A percentile compares a stretch with the other conserved stretches of the same genome.
Evolutionary conservation across 1,140 invertebrate species (phyloP).

Genomic region (Popillia japonica): DNA sequence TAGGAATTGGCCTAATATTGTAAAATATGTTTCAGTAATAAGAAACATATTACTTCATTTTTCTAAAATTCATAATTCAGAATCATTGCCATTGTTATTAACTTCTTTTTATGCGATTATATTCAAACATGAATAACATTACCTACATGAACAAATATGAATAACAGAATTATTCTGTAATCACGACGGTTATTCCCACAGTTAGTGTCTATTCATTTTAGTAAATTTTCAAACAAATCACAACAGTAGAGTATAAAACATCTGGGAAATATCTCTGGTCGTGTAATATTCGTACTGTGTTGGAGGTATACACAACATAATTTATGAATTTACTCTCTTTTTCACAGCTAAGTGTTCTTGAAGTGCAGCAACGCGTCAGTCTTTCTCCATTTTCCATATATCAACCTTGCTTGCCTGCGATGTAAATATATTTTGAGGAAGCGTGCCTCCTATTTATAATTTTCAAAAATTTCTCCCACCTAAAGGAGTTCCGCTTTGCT

Average conservation of each 20-base stretch:
- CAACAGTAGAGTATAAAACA: neutral
- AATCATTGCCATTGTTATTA: too few species aligned
- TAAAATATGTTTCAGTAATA: too few species aligned
- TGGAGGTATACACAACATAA: neutral
- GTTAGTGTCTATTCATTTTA: neutral
- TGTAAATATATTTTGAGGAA: slow-evolving; percentile 3
- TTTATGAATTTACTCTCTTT: slow-evolving; percentile 18
- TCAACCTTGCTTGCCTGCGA: neutral
- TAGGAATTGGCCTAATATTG: too few species aligned
- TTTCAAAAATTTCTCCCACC: slow-evolving; percentile 15
- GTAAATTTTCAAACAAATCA: neutral
- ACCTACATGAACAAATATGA: too few species aligned
- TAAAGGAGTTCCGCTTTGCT: neutral
- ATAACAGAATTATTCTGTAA: too few species aligned
- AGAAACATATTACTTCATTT: too few species aligned
- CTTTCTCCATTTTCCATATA: neutral
- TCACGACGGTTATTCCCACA: neutral
- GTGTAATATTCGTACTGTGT: neutral
- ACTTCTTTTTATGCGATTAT: too few species aligned
- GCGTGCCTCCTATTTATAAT: slow-evolving; percentile 10
- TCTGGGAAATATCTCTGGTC: neutral
- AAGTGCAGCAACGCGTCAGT: slow-evolving; percentile 9
- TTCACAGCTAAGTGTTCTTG: neutral
- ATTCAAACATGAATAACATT: too few species aligned
- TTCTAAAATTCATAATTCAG: too few species aligned